phyloP scores from a whole-genome alignment of 2,888 invertebrate genomes.

The Gastrophysa polygoni region DNA sequence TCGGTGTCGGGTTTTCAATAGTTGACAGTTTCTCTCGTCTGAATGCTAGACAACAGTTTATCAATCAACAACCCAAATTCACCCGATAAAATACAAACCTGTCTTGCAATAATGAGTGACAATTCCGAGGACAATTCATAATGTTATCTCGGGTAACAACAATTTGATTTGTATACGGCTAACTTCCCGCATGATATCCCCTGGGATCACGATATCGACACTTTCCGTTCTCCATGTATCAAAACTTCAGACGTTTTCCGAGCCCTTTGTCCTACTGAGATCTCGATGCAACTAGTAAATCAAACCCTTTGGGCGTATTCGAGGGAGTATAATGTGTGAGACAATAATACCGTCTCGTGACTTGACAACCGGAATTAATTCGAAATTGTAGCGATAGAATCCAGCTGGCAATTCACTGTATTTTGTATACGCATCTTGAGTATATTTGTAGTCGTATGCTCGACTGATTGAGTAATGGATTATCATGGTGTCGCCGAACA shows the following conservation, averaged over 20 bases:
- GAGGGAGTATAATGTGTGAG: background rate
- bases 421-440: conserved; percentile 15
- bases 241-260: background rate
- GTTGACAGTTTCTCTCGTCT: too few relatives aligned
- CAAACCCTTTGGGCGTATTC: background rate
- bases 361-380: background rate
- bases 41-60: too few relatives aligned
- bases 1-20: too few relatives aligned
- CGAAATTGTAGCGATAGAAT: background rate
- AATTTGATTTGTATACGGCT: too few relatives aligned
- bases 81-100: too few relatives aligned
- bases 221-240: background rate
- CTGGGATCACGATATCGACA: too few relatives aligned
- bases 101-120: too few relatives aligned
- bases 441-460: conserved; percentile 10
- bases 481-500: conserved; percentile 12
- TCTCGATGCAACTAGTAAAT: background rate
- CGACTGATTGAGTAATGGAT: conserved; percentile 9
- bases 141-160: too few relatives aligned
- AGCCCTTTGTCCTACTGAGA: background rate
- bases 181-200: too few relatives aligned
- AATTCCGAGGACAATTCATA: too few relatives aligned
- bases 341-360: background rate
- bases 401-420: conserved; percentile 9
- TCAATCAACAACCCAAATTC: too few relatives aligned